A percentile compares a stretch with the other conserved stretches of the same genome.
These are phyloP conservation scores for Crossaster papposus DNA, from an alignment of 53 echinoderm and acorn worm species.

Conservation along the genomic window DNA sequence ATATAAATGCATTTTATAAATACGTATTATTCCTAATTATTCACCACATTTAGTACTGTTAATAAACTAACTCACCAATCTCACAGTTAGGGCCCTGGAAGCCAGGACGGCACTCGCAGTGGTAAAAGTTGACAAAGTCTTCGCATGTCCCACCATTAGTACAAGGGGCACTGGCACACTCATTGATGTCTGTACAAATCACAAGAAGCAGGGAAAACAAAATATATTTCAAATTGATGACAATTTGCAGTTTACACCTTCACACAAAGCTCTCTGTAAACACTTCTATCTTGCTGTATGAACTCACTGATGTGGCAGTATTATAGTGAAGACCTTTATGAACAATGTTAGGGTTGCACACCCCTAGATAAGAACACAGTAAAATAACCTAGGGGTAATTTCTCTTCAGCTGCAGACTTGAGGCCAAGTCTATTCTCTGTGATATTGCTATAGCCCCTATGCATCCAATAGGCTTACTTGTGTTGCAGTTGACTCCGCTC, in stretches of 20 bases:
- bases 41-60: neutral
- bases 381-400: no score
- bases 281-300: no score
- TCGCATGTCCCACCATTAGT: neutral
- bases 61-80: neutral
- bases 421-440: neutral
- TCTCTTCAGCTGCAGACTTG: neutral
- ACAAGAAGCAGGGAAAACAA: neutral
- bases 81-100: conserved; percentile 29
- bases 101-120: neutral
- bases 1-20: no score
- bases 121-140: neutral
- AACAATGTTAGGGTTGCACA: neutral
- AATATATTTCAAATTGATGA: no score
- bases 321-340: neutral
- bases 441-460: neutral
- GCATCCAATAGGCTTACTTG: conserved; percentile 21
- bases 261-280: no score
- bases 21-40: no score
- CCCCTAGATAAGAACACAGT: no score
- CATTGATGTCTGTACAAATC: conserved; percentile 24
- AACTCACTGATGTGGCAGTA: no score
- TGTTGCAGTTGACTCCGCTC: conserved; percentile 58
- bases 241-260: no score
- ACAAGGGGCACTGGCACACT: conserved; percentile 45